phyloP scores from a whole-genome alignment of 2,113 vertebrate species.

The Gallinago paraguaiae region DNA sequence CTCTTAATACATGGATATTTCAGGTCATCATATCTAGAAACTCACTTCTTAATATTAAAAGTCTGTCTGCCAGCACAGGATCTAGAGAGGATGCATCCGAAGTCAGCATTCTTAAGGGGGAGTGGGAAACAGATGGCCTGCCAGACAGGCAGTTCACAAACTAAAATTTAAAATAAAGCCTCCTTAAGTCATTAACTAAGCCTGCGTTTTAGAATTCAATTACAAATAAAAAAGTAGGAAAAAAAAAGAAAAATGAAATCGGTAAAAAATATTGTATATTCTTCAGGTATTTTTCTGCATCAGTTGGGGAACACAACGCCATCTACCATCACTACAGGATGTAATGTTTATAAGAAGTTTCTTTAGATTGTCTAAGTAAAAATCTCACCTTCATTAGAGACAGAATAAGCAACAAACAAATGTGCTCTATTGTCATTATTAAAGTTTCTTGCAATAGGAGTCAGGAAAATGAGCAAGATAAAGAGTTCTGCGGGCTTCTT shows the following conservation, averaged over 20 bases:
- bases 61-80: constrained; percentile 58
- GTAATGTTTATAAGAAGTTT: background rate
- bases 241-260: background rate
- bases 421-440: background rate
- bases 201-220: constrained; percentile 11
- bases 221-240: background rate
- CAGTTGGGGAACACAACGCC: background rate
- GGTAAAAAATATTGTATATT: background rate
- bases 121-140: constrained; percentile 39
- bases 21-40: constrained; percentile 69
- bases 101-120: background rate
- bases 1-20: constrained; percentile 68
- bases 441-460: background rate
- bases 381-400: background rate
- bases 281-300: background rate
- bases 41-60: constrained; percentile 67
- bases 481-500: background rate
- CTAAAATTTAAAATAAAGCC: background rate
- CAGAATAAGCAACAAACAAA: background rate
- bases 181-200: background rate
- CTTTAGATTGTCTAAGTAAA: background rate
- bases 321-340: background rate
- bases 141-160: constrained; percentile 1
- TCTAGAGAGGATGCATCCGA: background rate
- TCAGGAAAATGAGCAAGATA: background rate